A percentile compares a stretch with the other conserved stretches of the same genome.
Evolutionary conservation across 2,113 vertebrate genomes (phyloP).

Genomic region (Craseonycteris thonglongyai): DNA sequence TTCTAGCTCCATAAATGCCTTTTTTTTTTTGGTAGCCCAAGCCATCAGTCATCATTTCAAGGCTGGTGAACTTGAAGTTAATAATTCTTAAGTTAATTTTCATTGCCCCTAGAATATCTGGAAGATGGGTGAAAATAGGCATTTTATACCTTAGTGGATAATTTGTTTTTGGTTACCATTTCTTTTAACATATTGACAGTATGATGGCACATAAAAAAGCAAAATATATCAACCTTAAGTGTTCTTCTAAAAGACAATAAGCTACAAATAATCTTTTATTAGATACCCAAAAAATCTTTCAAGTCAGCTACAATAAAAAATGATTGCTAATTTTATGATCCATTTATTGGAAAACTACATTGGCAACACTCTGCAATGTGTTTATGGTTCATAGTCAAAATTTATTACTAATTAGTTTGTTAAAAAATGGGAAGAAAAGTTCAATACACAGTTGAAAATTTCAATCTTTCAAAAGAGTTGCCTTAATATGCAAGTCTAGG

Average conservation of each 20-base stretch:
- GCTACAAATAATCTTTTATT: background rate
- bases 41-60: background rate
- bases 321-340: background rate
- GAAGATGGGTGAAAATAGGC: background rate
- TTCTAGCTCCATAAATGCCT: background rate
- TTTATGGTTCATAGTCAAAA: background rate
- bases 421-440: background rate
- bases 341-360: background rate
- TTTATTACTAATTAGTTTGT: background rate
- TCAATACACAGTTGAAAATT: slow-evolving; percentile 6
- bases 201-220: background rate
- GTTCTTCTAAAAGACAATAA: slow-evolving; percentile 4
- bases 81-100: background rate
- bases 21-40: background rate
- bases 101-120: background rate
- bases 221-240: background rate
- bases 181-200: background rate
- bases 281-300: background rate
- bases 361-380: background rate
- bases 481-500: background rate
- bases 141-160: background rate
- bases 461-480: background rate
- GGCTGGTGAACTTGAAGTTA: background rate
- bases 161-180: background rate
- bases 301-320: background rate